Base-by-base conservation (phyloP, 2,797 vertebrate genomes). In the Nyctibius grandis region DNA sequence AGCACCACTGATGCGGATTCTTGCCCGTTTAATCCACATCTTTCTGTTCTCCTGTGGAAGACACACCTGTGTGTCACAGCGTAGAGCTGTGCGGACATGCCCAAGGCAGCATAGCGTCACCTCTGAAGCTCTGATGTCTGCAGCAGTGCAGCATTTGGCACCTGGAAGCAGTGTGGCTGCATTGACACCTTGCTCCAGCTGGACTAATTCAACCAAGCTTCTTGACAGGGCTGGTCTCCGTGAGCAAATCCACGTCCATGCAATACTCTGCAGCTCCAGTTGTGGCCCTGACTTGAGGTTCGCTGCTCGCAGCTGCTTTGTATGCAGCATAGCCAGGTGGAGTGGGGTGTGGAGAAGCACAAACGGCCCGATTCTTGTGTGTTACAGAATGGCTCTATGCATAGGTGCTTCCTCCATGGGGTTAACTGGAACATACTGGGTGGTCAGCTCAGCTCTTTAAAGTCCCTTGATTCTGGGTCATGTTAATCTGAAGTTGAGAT, bases 1-100 rank as follows among this genome's bases (percentile, higher is more conserved):
- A 68, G 31, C 45, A 80, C 17, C 8, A 11, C 36, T 33, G 31
- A 5, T 61, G n/a, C 44, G 48, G 28, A n/a, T 84, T 70, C 48
- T 94, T 88, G 48, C 61, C 69, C 12, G 2, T 64, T 74, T 67
- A 68, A 83, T 53, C 57, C 40, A 15, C 45, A 10, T 34, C 51
- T 57, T 84, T 36, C 28, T 74, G 9, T 53, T 86, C 33, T 70
- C 12, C 42, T 26, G 15, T 48, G 85, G 59, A 65, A 44, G 75
- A 14, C 26, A 21, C 59, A 44, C n/a, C 59, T 76, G 26, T 44
- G 4, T 9, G 5, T 78, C 40, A 8, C 38, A 50, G 57, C 1
- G 2, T 1, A 21, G 81, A 75, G 11, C 15, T 23, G 53, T 63
- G 74, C 1, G 2, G 51, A 59, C 5, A 0, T 59, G 50, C 38